Base-by-base conservation (phyloP, 2,113 vertebrate genomes). In the Panurus biarmicus region DNA sequence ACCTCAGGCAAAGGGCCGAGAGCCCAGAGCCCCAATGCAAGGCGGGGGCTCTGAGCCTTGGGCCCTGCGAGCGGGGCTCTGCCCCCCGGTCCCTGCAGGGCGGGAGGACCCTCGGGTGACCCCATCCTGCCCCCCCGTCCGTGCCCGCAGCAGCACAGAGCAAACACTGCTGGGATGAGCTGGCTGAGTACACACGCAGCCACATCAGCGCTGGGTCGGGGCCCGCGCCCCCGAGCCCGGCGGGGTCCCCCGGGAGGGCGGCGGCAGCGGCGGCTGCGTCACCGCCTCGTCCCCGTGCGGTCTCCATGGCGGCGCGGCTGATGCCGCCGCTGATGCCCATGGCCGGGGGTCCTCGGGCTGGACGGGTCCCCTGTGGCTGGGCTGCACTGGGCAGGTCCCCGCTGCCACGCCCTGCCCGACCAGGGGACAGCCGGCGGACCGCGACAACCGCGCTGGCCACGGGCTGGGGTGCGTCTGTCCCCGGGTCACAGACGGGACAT, bases 221-320 rank as follows among this genome's bases (percentile, higher is more conserved):
- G 44, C 35, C 15, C 0, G 12, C 1, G 5, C 16, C 42, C 81
- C 35, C 9, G 1, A 23, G 33, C 54, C 2, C 1, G 0, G 19
- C 14, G 1, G 5, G 14, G n/a, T 35, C 62, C 31, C 72, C 72
- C 3, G 33, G 54, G 84, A 40, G 35, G 3, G 31, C 57, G 0
- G 2, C 1, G 3, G 50, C 61, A 5, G 58, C 7, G 0, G 28
- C 0, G 57, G 45, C 87, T 94, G 82, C 78, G 82, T 95, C 95
- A 93, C 17, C 1, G 0, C 3, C n/a, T n/a, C n/a, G n/a, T n/a
- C n/a, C n/a, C n/a, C n/a, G n/a, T 45, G 2, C 67, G 0, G 3
- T 10, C 6, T 2, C 58, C 9, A 0, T 7, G 23, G 56, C 18
- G 21, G 85, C 90, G 33, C 2, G 2, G 65, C 54, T 42, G 40